Base-by-base conservation (phyloP, 2,888 invertebrate genomes). In the Labia minor region DNA sequence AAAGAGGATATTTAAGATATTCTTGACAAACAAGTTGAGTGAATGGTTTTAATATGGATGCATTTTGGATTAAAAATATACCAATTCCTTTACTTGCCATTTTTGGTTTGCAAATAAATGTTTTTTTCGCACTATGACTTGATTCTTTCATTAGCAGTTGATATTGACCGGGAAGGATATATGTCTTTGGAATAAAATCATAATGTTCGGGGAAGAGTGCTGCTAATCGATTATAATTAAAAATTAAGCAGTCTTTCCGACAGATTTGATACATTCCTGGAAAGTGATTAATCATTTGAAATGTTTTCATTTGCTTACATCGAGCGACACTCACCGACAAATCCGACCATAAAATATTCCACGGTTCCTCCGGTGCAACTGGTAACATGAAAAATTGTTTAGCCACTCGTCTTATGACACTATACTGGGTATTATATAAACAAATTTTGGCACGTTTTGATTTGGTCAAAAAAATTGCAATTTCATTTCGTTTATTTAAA, bases 1-100 rank as follows among this genome's bases (percentile, higher is more conserved):
- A 83, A 1, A 92, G 81, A 0, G 94, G 93, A 74, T 90, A 89
- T 73, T 89, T 88, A 8, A 49, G 14, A 49, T 49, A 49, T 49
- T 49, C 49, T 14, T 49, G 49, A 49, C 49, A 49, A n/a, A 49
- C 49, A 11, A 49, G 16, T 2, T 4, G n/a, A 8, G 49, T 8
- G 14, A 49, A 49, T 8, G 14, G 49, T 49, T 49, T 49, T 49
- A 49, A n/a, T 2, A 16, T 2, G 2, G 49, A 49, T 8, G 14
- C 8, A 14, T 49, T 49, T 49, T 49, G 49, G 14, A 49, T n/a
- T 14, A 49, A 49, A 49, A 49, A 49, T 10, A 49, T 49, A 8
- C 49, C 49, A 4, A 49, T 49, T 14, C 49, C 49, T 14, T 49
- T 49, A 49, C 49, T 49, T 14, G 49, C 14, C 2, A 14, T 49